phyloP scores from a whole-genome alignment of 1,140 invertebrate species.

The Eriosoma lanigerum region DNA sequence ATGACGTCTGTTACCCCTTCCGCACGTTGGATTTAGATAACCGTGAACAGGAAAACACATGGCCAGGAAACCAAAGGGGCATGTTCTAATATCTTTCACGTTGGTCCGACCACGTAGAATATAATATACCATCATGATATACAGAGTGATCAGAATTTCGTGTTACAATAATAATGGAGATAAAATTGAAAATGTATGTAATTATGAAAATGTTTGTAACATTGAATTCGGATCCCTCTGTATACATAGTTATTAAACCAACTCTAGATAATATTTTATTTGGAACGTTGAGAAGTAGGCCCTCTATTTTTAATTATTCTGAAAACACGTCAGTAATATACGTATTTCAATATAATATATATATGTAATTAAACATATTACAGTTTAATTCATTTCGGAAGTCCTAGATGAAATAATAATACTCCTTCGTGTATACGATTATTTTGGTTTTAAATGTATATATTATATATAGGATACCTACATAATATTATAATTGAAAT shows the following conservation, averaged over 20 bases:
- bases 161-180: too few species aligned
- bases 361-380: neutral
- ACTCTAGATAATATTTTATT: too few species aligned
- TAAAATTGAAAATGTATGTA: too few species aligned
- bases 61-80: slow-evolving; percentile 45
- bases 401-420: neutral
- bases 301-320: slow-evolving; percentile 29
- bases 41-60: slow-evolving; percentile 51
- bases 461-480: too few species aligned
- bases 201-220: too few species aligned
- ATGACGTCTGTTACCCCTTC: slow-evolving; percentile 44
- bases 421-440: neutral
- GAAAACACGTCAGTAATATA: neutral
- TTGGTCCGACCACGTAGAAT: slow-evolving; percentile 40
- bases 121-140: slow-evolving; percentile 6
- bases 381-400: neutral
- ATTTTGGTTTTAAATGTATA: neutral
- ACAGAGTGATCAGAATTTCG: too few species aligned
- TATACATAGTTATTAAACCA: too few species aligned
- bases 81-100: slow-evolving; percentile 50
- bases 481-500: too few species aligned
- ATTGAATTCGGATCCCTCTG: too few species aligned
- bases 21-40: slow-evolving; percentile 38
- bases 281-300: slow-evolving; percentile 23
- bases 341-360: neutral